phyloP scores from a whole-genome alignment of 2,797 vertebrate species.

The Ptychadena robeensis region DNA sequence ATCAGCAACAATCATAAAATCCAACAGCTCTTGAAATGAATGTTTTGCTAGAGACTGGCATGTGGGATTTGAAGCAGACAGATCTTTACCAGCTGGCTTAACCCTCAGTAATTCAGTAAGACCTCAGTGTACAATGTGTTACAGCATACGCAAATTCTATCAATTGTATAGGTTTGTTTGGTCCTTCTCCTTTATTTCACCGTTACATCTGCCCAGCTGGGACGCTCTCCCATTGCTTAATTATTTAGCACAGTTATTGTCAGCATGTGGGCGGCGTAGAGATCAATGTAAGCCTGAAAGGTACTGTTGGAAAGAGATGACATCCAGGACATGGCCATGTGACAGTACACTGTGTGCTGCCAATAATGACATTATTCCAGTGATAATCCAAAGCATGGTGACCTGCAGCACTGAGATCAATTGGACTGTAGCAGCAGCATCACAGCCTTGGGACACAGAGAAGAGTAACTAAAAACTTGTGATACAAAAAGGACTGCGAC shows the following conservation, averaged over 20 bases:
- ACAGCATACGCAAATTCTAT: neutral
- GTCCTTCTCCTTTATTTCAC: neutral
- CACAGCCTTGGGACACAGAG: conserved; percentile 31
- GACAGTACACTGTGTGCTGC: conserved; percentile 43
- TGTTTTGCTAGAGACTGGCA: conserved; percentile 14
- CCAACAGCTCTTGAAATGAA: conserved; percentile 19
- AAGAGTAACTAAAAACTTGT: conserved; percentile 14
- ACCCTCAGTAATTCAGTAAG: neutral
- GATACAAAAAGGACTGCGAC: conserved; percentile 20
- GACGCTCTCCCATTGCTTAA: conserved; percentile 18
- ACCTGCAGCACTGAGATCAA: conserved; percentile 50
- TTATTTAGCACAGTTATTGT: conserved; percentile 42
- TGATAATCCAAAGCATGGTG: conserved; percentile 34
- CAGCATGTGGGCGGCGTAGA: conserved; percentile 42
- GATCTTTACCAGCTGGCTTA: neutral
- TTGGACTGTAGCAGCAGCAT: conserved; percentile 39
- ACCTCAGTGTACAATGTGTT: neutral
- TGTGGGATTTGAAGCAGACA: conserved; percentile 6
- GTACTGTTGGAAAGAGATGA: conserved; percentile 34
- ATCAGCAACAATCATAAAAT: conserved; percentile 1
- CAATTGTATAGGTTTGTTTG: neutral
- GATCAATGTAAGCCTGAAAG: conserved; percentile 39
- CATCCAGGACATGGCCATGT: conserved; percentile 36
- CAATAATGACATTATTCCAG: conserved; percentile 46
- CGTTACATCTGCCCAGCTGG: neutral